Conservation (phyloP, 2,797 vertebrate genomes). For the Emys orbicularis region DNA sequence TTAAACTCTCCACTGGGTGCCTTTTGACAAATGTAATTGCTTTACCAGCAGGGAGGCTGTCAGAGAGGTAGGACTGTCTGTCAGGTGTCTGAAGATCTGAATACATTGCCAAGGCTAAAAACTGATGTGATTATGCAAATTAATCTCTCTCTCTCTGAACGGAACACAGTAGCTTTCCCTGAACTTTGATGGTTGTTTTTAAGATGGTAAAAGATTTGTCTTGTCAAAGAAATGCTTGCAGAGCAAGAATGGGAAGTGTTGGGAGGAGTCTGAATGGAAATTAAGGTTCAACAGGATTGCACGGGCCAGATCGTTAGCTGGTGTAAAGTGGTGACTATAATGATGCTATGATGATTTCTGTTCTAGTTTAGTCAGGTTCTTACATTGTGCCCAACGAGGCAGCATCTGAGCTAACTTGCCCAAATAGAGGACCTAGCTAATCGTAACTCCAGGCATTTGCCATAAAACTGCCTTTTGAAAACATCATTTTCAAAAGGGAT, state of each 20-base stretch:
- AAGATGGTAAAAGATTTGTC: slow-evolving; percentile 49
- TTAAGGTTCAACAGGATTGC: slow-evolving; percentile 36
- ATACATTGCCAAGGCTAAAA: slow-evolving; percentile 55
- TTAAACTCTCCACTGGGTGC: background rate
- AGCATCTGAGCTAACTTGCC: background rate
- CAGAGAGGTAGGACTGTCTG: slow-evolving; percentile 39
- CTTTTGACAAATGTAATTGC: slow-evolving; percentile 11
- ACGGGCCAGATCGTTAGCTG: slow-evolving; percentile 34
- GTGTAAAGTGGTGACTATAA: slow-evolving; percentile 28
- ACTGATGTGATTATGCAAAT: slow-evolving; percentile 63
- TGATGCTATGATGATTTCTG: slow-evolving; percentile 10
- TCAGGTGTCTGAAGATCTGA: slow-evolving; percentile 55
- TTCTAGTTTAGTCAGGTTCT: background rate
- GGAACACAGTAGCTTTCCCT: background rate
- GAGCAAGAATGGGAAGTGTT: slow-evolving; percentile 30
- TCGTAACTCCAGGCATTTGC: background rate
- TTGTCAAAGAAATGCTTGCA: slow-evolving; percentile 58
- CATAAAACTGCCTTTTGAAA: background rate
- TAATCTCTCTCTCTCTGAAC: slow-evolving; percentile 20
- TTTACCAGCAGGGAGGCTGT: slow-evolving; percentile 43
- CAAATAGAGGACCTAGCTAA: background rate
- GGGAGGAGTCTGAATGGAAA: slow-evolving; percentile 32
- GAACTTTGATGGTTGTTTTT: slow-evolving; percentile 45
- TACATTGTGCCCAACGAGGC: background rate
- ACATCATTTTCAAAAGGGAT: background rate